Evolutionary conservation across 2,797 vertebrate genomes (phyloP), one percentile per base, ranked within the genome.

Genomic region (Myotis planiceps): DNA sequence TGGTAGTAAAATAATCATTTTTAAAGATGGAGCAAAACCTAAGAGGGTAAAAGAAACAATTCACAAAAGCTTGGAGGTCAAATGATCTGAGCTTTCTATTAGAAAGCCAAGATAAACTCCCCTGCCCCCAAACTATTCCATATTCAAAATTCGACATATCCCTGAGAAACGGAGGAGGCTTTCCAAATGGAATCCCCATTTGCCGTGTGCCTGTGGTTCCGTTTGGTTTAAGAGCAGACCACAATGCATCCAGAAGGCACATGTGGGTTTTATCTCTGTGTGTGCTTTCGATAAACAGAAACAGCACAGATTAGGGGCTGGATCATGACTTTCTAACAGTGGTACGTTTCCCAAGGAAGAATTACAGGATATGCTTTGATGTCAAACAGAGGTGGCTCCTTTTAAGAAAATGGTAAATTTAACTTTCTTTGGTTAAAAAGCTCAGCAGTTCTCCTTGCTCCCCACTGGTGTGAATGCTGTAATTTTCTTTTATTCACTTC

Each of bases 401-500:
- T 97, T 95, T 92, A 97, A 97, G 96, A 98, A 98, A 98, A 96
- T 74, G 96, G 94, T 74, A 97, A 96, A 97, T 97, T 90, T 90
- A 96, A 98, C 97, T 97, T 98, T 97, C 93, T 94, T 58, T 91
- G 96, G 96, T 98, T 98, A 98, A 98, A 98, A 98, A 98, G 97
- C 98, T 97, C 98, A 97, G 97, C 96, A 97, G 92, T 97, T 98
- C 92, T 78, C 34, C 84, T 87, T 18, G 63, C 94, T 97, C 97
- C 97, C 96, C 97, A 96, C 97, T 85, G 96, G 97, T 93, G 97
- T 32, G 81, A 98, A 97, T 93, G 96, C 92, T 97, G 93, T 96
- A 97, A 98, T 98, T 98, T 98, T 97, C 98, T 97, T 98, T 97
- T 98, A 98, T 98, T 97, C 97, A 92, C 97, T 98, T 98, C 97